Evolutionary conservation across 2,113 vertebrate species (phyloP).

Genomic region (Pleuronectes platessa): DNA sequence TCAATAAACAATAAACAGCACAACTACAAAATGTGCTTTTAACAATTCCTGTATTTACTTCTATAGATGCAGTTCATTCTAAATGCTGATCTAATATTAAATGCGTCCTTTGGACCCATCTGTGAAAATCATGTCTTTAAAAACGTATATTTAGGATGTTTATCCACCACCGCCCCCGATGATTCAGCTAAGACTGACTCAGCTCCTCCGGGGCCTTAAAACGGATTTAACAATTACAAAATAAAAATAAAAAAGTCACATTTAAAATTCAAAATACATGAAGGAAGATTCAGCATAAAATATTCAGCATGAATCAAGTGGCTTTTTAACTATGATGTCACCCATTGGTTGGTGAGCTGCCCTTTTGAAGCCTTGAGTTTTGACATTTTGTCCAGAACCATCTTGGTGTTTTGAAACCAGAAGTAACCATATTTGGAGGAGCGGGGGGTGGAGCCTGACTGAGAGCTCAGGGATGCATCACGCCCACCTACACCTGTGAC

Average conservation of each 20-base stretch:
- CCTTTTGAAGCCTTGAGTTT: too few species aligned
- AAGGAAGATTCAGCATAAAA: background rate
- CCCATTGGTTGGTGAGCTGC: too few species aligned
- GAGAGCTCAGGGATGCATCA: too few species aligned
- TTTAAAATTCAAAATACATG: background rate
- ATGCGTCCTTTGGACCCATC: background rate
- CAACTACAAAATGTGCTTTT: background rate
- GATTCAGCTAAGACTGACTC: slow-evolving; percentile 12
- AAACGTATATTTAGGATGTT: background rate
- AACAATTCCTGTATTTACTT: background rate
- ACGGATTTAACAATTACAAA: background rate
- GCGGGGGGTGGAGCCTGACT: too few species aligned
- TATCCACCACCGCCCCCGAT: background rate
- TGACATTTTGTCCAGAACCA: too few species aligned
- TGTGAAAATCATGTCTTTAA: background rate
- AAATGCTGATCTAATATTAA: background rate
- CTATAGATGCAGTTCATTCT: background rate
- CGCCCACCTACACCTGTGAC: too few species aligned
- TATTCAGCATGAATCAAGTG: background rate
- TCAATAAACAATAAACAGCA: too few species aligned
- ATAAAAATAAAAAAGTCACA: too few species aligned
- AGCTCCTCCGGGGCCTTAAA: background rate
- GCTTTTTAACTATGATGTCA: too few species aligned
- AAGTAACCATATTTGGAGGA: too few species aligned
- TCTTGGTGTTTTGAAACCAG: too few species aligned